A percentile compares a stretch with the other conserved stretches of the same genome.
Conservation (phyloP, 2,888 invertebrate genomes). For the Nomada flava region DNA sequence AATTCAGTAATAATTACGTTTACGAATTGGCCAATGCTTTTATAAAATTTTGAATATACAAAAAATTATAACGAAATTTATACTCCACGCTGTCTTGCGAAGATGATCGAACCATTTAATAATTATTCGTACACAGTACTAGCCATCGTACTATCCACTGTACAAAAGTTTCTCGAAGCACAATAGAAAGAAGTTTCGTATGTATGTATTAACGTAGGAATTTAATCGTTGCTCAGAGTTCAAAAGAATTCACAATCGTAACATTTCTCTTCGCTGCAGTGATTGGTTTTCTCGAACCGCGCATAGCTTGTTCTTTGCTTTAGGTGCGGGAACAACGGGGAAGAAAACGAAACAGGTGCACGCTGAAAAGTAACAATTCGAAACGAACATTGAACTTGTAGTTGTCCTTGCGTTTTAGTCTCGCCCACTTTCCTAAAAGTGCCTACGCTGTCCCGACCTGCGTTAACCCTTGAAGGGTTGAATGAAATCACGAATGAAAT, state of each 20-base stretch:
- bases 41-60: neutral
- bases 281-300: neutral
- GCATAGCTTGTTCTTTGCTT: neutral
- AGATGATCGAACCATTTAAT: constrained; percentile 5
- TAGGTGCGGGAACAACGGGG: constrained; percentile 13
- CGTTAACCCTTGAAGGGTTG: no score
- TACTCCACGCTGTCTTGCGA: neutral
- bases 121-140: neutral
- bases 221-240: constrained; percentile 2
- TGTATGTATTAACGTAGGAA: neutral
- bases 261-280: constrained; percentile 1
- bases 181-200: neutral
- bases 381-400: constrained; percentile 16
- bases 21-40: no score
- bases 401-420: constrained; percentile 45
- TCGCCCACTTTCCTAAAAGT: constrained; percentile 79
- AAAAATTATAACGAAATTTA: constrained; percentile 14
- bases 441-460: constrained; percentile 79
- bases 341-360: neutral
- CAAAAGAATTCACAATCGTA: constrained; percentile 21
- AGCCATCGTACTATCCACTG: neutral
- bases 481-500: no score
- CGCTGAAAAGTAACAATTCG: neutral
- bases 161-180: constrained; percentile 12
- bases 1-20: neutral